A percentile compares a stretch with the other conserved stretches of the same genome.
phyloP scores from a whole-genome alignment of 2,113 vertebrate genomes.

The Calidris pugnax region DNA sequence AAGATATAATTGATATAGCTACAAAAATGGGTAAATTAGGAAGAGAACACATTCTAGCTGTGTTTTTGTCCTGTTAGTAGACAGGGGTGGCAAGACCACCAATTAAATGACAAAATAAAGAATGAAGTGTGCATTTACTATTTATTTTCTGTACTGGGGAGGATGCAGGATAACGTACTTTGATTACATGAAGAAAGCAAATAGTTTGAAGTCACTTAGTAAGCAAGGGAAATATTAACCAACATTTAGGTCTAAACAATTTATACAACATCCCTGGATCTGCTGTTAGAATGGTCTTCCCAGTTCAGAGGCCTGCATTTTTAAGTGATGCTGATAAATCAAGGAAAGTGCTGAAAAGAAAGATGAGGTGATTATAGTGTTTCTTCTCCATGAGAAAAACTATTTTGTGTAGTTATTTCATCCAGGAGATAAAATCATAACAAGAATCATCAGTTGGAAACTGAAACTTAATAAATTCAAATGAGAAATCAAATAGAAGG shows the following conservation, averaged over 20 bases:
- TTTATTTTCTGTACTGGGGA: conserved; percentile 5
- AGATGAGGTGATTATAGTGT: background rate
- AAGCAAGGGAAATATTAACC: background rate
- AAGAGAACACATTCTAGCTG: background rate
- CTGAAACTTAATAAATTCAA: conserved; percentile 48
- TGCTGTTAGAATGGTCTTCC: background rate
- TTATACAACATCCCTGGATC: background rate
- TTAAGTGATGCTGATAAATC: background rate
- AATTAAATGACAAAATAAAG: background rate
- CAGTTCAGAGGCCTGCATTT: background rate
- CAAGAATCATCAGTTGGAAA: background rate
- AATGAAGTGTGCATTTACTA: background rate
- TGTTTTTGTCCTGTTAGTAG: background rate
- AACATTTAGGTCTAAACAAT: background rate
- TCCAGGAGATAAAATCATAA: conserved; percentile 8
- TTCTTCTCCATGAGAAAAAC: background rate
- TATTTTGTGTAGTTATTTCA: background rate
- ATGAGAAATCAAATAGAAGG: conserved; percentile 20
- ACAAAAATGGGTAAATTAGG: background rate
- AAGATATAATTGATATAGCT: background rate
- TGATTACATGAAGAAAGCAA: background rate
- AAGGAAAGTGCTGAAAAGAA: background rate
- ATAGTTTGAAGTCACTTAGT: background rate
- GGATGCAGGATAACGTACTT: background rate
- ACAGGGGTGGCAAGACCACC: background rate